phyloP scores from a whole-genome alignment of 2,113 vertebrate genomes.

The Machaerirhynchus nigripectus region DNA sequence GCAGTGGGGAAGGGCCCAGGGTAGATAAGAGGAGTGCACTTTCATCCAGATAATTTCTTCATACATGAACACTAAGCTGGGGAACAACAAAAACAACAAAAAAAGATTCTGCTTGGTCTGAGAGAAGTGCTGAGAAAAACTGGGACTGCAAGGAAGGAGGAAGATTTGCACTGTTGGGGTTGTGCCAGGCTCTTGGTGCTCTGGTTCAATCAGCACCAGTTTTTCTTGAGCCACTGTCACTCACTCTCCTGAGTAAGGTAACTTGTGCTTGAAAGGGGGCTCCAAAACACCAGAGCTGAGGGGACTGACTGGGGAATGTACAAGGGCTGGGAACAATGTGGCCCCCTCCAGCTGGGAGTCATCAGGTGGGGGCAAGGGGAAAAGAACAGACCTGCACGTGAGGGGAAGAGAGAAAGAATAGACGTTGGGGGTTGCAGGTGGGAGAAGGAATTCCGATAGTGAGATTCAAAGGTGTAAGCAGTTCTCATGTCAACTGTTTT shows the following conservation, averaged over 20 bases:
- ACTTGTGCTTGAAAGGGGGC: background rate
- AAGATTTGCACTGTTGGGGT: background rate
- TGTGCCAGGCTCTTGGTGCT: background rate
- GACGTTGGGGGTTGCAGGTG: background rate
- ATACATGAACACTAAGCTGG: background rate
- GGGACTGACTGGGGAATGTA: fast-evolving
- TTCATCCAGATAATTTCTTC: background rate
- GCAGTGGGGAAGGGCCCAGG: no score
- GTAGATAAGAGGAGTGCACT: background rate
- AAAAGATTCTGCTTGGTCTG: fast-evolving
- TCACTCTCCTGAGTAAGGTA: background rate
- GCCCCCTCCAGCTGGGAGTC: background rate
- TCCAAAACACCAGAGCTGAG: background rate
- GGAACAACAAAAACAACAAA: background rate
- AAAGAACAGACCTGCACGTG: background rate
- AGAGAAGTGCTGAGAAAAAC: background rate
- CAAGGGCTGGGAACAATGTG: background rate
- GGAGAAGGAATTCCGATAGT: background rate
- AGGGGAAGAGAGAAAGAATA: background rate
- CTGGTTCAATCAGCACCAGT: background rate
- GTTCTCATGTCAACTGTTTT: background rate
- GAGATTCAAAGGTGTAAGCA: background rate
- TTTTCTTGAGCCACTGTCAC: background rate
- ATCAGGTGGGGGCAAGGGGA: fast-evolving
- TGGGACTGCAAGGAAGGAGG: background rate